Evolutionary conservation across 2,113 vertebrate species (phyloP).

Genomic region (Tachysurus vachellii): DNA sequence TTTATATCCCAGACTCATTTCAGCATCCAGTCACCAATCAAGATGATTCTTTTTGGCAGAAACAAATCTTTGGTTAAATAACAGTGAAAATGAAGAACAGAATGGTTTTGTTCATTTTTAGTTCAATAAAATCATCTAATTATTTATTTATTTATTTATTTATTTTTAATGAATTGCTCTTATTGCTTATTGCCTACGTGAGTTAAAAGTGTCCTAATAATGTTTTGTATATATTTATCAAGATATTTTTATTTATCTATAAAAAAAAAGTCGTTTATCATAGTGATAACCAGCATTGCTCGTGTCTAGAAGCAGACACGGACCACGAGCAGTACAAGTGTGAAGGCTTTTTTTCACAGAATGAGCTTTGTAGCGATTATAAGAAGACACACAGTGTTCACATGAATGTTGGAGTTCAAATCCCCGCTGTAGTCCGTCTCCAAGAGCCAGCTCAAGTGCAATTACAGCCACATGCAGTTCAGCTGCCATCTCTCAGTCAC

Average conservation of each 20-base stretch:
- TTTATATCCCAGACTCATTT: background rate
- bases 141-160: background rate
- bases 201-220: too few species aligned
- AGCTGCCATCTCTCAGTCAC: background rate
- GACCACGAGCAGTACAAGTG: background rate
- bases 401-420: background rate
- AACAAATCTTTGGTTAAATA: background rate
- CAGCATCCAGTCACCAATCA: background rate
- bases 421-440: background rate
- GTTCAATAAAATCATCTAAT: background rate
- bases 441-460: background rate
- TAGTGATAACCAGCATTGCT: background rate
- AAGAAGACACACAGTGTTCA: background rate
- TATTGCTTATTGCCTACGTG: background rate
- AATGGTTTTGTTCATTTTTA: background rate
- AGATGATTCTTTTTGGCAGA: background rate
- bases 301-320: background rate
- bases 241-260: background rate
- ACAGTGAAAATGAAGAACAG: background rate
- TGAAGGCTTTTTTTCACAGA: background rate
- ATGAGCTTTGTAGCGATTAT: constrained; percentile 5
- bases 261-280: background rate
- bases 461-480: background rate
- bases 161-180: background rate
- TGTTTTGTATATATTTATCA: too few species aligned